Evolutionary conservation across 2,888 invertebrate genomes (phyloP), one percentile per base, ranked within the genome.

Genomic region (Leptarthrus brevirostris): DNA sequence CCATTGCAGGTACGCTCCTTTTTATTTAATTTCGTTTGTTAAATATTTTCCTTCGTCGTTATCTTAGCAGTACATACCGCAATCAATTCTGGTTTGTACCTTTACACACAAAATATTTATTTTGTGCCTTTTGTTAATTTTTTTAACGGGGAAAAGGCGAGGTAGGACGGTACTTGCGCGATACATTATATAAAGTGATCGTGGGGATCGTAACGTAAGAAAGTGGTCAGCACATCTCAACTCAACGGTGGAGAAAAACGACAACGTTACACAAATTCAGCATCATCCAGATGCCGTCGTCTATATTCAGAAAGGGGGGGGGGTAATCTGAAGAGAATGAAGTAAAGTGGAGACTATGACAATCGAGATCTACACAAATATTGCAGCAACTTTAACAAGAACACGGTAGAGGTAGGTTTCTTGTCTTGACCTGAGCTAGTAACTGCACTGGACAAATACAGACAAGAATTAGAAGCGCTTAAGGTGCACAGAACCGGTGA

Each of bases 41-140:
- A 66, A 49, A 66, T 66, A 66, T 47, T 66, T 66, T 44, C 14
- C 26, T 66, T n/a, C 49, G 44, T 49, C 26, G 44, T 24, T 66
- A 49, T 66, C 66, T 10, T 14, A 47, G 49, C 14, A 24, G 47
- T 24, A 36, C 47, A 22, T 20, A 66, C 47, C 30, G 49, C 47
- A 47, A 66, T 49, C 66, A 66, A 66, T 66, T 66, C 66, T 26
- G 66, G 47, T 66, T 66, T 66, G 47, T 49, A 26, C 66, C 47
- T 66, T 47, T 49, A 14, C 26, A 66, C 66, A 66, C 49, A 66
- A 66, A 66, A 66, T 66, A 66, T 49, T 66, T 66, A 66, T 66
- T 66, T 66, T 66, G 8, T 24, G 22, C 16, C 49, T 26, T 66
- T 5, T 47, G 6, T 47, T 2, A 47, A 5, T 2, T 0, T 1